Percentiles rank a stretch among this genome's conserved stretches.
phyloP scores from a whole-genome alignment of 2,888 invertebrate genomes.

The Machimus rusticus region DNA sequence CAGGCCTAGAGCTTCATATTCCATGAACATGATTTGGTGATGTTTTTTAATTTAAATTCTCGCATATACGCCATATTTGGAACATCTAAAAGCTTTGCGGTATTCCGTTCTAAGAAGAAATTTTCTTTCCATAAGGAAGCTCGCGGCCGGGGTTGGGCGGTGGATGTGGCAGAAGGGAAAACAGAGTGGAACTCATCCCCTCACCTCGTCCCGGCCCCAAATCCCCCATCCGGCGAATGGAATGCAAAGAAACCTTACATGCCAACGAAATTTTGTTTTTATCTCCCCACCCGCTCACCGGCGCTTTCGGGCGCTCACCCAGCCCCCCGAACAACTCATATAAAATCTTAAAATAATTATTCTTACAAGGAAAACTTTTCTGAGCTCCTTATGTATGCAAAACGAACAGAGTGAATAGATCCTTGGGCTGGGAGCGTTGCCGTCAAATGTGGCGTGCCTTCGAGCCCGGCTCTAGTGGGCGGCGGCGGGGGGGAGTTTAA shows the following conservation, averaged over 20 bases:
- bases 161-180: slow-evolving; percentile 5
- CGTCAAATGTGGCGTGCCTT: slow-evolving; percentile 8
- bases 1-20: slow-evolving; percentile 40
- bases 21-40: slow-evolving; percentile 39
- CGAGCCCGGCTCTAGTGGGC: not conserved
- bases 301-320: not conserved
- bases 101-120: slow-evolving; percentile 38
- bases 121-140: slow-evolving; percentile 23
- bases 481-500: not conserved
- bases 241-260: slow-evolving; percentile 26
- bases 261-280: slow-evolving; percentile 28
- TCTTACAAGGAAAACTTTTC: slow-evolving; percentile 39
- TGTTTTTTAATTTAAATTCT: slow-evolving; percentile 40
- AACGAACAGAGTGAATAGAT: slow-evolving; percentile 5
- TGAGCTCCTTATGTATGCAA: slow-evolving; percentile 32
- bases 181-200: slow-evolving; percentile 30
- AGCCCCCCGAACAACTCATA: not conserved
- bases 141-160: not conserved
- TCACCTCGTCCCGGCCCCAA: not conserved
- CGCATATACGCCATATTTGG: slow-evolving; percentile 33
- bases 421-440: slow-evolving; percentile 2
- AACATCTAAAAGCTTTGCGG: slow-evolving; percentile 41
- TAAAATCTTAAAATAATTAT: slow-evolving; percentile 41
- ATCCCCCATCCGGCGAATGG: not conserved
- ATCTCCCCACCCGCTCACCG: not conserved